Conservation (phyloP, 1,140 invertebrate genomes). For the Marisa cornuarietis region DNA sequence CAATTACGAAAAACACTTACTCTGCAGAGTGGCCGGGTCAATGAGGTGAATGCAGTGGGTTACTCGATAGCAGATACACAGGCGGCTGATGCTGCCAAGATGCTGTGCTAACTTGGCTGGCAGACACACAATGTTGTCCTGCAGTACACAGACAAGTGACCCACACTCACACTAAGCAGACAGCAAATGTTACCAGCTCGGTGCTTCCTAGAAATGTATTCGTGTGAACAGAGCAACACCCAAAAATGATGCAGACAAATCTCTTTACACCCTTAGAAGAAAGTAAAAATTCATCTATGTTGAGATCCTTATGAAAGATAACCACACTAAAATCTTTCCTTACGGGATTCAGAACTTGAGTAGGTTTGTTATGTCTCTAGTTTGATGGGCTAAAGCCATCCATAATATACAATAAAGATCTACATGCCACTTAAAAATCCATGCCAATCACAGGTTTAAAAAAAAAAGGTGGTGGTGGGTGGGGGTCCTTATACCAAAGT, state of each 20-base stretch:
- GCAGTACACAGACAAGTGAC: neutral
- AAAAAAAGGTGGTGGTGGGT: too few relatives aligned
- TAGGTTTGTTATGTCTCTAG: too few relatives aligned
- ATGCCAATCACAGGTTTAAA: too few relatives aligned
- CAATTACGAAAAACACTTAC: conserved; percentile 66
- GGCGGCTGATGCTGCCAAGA: conserved; percentile 89
- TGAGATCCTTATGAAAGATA: too few relatives aligned
- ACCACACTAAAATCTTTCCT: too few relatives aligned
- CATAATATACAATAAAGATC: too few relatives aligned
- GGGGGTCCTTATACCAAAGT: too few relatives aligned
- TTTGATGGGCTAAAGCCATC: too few relatives aligned
- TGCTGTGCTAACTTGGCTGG: conserved; percentile 87
- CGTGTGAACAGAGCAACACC: neutral
- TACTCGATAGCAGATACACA: conserved; percentile 90
- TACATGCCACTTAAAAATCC: too few relatives aligned
- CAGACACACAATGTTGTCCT: conserved; percentile 91
- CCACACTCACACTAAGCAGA: neutral
- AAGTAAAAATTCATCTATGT: neutral
- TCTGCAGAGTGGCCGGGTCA: conserved; percentile 90
- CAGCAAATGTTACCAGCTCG: neutral
- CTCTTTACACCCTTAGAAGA: neutral
- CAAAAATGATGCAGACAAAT: neutral
- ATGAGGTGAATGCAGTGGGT: conserved; percentile 92
- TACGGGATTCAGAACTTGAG: too few relatives aligned
- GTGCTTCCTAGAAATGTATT: neutral